phyloP scores from a whole-genome alignment of 2,888 invertebrate genomes.

The Drosophila subsilvestris region DNA sequence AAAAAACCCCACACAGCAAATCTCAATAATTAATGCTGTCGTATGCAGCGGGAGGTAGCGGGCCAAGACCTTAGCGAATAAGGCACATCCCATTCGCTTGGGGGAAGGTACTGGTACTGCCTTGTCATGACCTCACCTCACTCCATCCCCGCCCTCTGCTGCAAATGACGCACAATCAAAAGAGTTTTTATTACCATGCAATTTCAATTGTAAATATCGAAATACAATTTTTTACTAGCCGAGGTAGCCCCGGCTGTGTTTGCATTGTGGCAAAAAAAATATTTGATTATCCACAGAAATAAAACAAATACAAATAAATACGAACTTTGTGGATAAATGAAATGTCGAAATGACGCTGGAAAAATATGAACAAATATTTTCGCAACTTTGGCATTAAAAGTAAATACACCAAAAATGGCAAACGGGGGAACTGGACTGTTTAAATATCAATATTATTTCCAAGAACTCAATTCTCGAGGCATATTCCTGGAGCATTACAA shows the following conservation, averaged over 20 bases:
- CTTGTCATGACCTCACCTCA: neutral
- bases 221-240: conserved; percentile 31
- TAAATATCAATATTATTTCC: conserved; percentile 4
- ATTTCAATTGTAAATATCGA: conserved; percentile 50
- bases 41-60: conserved; percentile 17
- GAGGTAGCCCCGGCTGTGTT: conserved; percentile 45
- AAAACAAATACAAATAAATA: conserved; percentile 26
- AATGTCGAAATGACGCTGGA: conserved; percentile 42
- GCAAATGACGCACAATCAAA: conserved; percentile 26
- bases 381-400: conserved; percentile 11
- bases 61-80: conserved; percentile 4
- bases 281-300: conserved; percentile 52
- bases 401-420: conserved; percentile 16
- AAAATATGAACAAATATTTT: conserved; percentile 54
- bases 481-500: neutral
- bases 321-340: conserved; percentile 42
- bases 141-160: neutral
- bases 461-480: neutral
- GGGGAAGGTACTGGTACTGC: neutral
- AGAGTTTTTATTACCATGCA: conserved; percentile 48
- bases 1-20: neutral
- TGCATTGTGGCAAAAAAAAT: conserved; percentile 42
- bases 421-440: conserved; percentile 11
- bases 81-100: neutral
- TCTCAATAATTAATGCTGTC: conserved; percentile 25